Conservation (phyloP, 35 echinoderm and acorn worm species). For the Acanthaster planci region DNA sequence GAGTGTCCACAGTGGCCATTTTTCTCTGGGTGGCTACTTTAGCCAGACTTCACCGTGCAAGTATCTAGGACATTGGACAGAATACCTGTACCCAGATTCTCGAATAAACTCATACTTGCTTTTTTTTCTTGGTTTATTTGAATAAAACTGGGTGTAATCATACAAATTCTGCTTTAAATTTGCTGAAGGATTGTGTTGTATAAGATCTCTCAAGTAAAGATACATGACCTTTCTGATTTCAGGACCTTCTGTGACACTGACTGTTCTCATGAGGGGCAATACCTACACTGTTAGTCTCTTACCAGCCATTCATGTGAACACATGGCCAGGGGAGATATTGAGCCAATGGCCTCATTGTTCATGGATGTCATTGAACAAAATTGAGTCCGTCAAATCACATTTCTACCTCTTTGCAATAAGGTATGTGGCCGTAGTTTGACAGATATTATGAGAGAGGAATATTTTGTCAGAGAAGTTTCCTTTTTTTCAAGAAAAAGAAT, state of each 20-base stretch:
- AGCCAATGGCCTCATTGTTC: constrained; percentile 20
- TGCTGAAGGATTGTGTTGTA: no score
- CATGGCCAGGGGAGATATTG: constrained; percentile 55
- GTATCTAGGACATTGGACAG: not conserved
- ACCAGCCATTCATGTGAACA: constrained; percentile 49
- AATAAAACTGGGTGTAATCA: no score
- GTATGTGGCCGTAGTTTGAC: no score
- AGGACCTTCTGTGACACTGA: constrained; percentile 62
- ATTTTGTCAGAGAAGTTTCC: no score
- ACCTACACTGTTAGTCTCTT: constrained; percentile 63
- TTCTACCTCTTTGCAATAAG: constrained; percentile 26
- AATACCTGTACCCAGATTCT: not conserved
- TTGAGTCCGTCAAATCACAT: not conserved
- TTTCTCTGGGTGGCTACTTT: not conserved
- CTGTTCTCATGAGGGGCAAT: constrained; percentile 59
- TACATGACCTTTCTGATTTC: not conserved
- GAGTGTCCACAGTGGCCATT: not conserved
- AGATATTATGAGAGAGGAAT: no score
- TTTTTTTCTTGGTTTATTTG: no score
- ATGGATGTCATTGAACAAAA: constrained; percentile 8
- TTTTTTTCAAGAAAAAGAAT: no score
- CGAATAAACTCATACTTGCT: no score
- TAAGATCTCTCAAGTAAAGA: no score
- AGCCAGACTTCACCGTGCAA: not conserved
- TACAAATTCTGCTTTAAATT: no score